Evolutionary conservation across 1,140 invertebrate species (phyloP).

Genomic region (Samia ricini): DNA sequence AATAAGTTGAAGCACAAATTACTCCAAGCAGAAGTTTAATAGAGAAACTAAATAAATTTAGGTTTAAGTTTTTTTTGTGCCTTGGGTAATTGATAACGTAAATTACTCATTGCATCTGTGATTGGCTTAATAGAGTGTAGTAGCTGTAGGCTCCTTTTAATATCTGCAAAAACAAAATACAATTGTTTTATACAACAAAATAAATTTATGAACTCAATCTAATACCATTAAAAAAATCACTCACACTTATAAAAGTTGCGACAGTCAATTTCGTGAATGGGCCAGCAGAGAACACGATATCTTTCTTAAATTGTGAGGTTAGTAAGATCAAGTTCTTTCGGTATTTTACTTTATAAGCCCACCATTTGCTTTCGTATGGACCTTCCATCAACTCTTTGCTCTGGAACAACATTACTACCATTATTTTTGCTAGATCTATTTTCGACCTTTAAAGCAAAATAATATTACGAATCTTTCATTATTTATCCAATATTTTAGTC

Average conservation of each 20-base stretch:
- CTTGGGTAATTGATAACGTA: too few relatives aligned
- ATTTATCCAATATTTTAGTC: too few relatives aligned
- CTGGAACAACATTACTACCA: conserved; percentile 27
- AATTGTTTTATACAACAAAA: not conserved
- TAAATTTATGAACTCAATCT: too few relatives aligned
- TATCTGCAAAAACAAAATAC: conserved; percentile 46
- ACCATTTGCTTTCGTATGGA: conserved; percentile 56
- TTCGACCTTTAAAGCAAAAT: too few relatives aligned
- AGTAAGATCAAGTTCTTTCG: conserved; percentile 43
- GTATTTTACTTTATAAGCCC: conserved; percentile 18
- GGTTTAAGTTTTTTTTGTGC: conserved; percentile 7
- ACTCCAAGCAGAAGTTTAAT: not conserved
- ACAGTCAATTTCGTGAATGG: conserved; percentile 48
- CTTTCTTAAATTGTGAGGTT: conserved; percentile 37
- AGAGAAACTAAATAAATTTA: not conserved
- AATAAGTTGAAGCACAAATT: too few relatives aligned
- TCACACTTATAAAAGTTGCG: conserved; percentile 53
- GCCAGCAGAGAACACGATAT: conserved; percentile 48
- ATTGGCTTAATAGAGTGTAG: conserved; percentile 51
- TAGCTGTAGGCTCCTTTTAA: conserved; percentile 65
- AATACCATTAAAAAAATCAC: conserved; percentile 11
- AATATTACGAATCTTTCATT: too few relatives aligned
- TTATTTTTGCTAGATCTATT: not conserved
- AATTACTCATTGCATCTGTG: conserved; percentile 23
- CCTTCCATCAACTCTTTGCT: conserved; percentile 40